Percentiles rank a stretch among this genome's conserved stretches.
These are phyloP conservation scores for Molanna angustata DNA, from an alignment of 2,888 invertebrate species.

Conservation along the genomic window DNA sequence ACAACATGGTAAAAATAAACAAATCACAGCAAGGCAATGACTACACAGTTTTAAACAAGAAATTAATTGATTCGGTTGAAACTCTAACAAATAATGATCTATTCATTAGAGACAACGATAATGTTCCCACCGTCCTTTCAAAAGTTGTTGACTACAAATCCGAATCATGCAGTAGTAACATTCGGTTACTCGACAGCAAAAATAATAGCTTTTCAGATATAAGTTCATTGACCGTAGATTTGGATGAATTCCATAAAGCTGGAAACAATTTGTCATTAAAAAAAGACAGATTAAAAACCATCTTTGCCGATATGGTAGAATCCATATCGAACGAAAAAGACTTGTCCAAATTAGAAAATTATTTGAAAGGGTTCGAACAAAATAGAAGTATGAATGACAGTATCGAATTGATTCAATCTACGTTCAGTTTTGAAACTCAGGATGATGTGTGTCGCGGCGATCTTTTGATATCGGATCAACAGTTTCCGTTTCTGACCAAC, in stretches of 20 bases:
- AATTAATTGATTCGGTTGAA: no score
- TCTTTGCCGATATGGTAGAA: not conserved
- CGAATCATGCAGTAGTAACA: not conserved
- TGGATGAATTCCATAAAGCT: not conserved
- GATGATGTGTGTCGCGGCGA: no score
- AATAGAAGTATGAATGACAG: no score
- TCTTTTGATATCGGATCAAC: no score
- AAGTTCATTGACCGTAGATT: not conserved
- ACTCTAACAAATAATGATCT: not conserved
- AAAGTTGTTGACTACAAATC: not conserved
- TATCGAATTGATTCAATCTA: no score
- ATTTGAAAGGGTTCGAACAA: not conserved
- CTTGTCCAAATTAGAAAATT: not conserved
- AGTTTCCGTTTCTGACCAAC: no score
- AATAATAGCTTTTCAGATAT: no score
- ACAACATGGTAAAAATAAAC: not conserved
- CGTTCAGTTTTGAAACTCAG: no score
- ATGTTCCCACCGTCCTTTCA: not conserved
- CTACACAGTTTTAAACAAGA: no score
- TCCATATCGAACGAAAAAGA: not conserved
- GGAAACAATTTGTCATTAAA: not conserved
- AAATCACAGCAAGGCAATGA: no score
- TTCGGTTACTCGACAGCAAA: no score
- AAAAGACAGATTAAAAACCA: not conserved
- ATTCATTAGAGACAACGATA: not conserved